These are phyloP conservation scores for Carabus problematicus DNA, from an alignment of 2,888 invertebrate species.

Conservation along the genomic window DNA sequence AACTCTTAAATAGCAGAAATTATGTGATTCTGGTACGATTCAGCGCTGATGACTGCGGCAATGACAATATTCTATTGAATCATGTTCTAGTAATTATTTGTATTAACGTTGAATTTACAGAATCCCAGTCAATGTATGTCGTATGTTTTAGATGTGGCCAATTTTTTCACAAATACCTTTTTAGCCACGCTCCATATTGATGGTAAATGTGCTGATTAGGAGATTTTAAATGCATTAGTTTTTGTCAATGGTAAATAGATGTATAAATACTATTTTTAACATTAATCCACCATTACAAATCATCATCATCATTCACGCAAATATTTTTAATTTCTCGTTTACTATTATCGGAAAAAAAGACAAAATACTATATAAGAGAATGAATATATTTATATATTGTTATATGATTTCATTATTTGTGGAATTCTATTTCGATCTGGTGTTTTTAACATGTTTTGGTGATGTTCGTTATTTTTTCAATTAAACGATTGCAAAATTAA, in stretches of 20 bases:
- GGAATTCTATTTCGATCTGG: conserved; percentile 10
- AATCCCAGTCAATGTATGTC: too few species aligned
- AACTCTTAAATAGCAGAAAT: too few species aligned
- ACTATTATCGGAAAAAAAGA: neutral
- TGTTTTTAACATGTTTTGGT: conserved; percentile 21
- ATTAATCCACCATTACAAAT: conserved; percentile 1
- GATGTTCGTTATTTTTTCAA: conserved; percentile 34
- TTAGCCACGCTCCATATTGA: too few species aligned
- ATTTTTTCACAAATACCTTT: too few species aligned
- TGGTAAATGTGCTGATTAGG: conserved; percentile 37
- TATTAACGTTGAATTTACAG: too few species aligned
- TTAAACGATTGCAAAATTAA: conserved; percentile 31
- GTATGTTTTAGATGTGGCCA: too few species aligned
- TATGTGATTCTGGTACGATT: too few species aligned
- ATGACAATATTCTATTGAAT: too few species aligned
- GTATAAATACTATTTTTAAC: conserved; percentile 21
- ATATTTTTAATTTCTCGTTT: neutral
- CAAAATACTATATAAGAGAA: neutral
- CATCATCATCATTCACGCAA: neutral
- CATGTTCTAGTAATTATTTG: too few species aligned
- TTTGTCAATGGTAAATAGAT: conserved; percentile 31
- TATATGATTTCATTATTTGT: conserved; percentile 3
- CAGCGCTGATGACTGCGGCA: too few species aligned
- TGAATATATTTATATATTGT: conserved; percentile 3
- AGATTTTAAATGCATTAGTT: conserved; percentile 32